Conservation (phyloP, 1,140 invertebrate species). For the Caenorhabditis remanei region DNA sequence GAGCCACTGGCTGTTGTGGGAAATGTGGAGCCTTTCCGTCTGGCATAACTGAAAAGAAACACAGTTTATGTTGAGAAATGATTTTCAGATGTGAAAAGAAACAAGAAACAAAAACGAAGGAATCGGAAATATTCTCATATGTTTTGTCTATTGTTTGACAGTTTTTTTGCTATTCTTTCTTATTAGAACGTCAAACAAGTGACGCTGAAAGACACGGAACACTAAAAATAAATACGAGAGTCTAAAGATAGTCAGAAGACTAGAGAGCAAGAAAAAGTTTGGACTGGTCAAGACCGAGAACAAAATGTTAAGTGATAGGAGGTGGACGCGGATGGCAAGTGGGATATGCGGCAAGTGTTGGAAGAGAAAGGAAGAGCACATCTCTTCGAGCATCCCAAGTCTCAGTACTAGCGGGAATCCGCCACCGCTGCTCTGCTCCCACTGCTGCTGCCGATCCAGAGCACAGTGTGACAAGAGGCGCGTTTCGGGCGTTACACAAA, state of each 20-base stretch:
- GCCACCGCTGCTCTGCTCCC: constrained; percentile 8
- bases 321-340: constrained; percentile 43
- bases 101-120: neutral
- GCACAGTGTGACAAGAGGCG: constrained; percentile 51
- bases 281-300: constrained; percentile 33
- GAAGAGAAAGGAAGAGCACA: constrained; percentile 1
- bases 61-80: no score
- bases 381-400: constrained; percentile 21
- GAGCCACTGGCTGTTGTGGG: constrained; percentile 95
- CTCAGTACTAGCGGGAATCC: constrained; percentile 43
- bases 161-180: neutral
- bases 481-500: constrained; percentile 53
- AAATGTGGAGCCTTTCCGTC: constrained; percentile 88
- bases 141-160: neutral
- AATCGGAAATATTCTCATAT: neutral
- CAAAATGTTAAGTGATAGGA: constrained; percentile 51
- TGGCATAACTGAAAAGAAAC: constrained; percentile 30
- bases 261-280: constrained; percentile 1
- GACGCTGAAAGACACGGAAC: neutral
- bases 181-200: neutral
- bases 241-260: neutral
- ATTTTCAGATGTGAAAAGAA: neutral
- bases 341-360: constrained; percentile 35
- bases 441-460: neutral
- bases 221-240: neutral